Percentiles rank a stretch among this genome's conserved stretches.
These are phyloP conservation scores for Cryptus armator DNA, from an alignment of 2,888 invertebrate species.

Conservation along the genomic window DNA sequence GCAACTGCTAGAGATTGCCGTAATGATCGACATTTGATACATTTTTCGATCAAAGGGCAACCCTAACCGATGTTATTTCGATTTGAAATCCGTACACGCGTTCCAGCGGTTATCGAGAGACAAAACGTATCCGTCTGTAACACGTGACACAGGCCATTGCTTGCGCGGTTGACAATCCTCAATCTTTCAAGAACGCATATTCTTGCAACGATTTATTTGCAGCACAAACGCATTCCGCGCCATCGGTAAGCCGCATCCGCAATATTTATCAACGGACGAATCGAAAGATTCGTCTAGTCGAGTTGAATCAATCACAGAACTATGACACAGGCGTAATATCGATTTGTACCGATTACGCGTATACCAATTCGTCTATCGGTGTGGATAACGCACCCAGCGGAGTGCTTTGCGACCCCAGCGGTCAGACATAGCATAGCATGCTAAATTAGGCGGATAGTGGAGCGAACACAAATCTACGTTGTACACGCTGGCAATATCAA, in stretches of 20 bases:
- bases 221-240: neutral
- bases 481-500: conserved; percentile 18
- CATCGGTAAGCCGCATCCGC: neutral
- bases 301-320: conserved; percentile 15
- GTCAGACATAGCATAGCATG: conserved; percentile 43
- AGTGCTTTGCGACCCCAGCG: conserved; percentile 30
- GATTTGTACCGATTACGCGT: conserved; percentile 61
- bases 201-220: conserved; percentile 5
- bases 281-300: conserved; percentile 31
- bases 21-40: neutral
- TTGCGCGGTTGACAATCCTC: neutral
- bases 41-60: neutral
- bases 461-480: conserved; percentile 43
- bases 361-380: conserved; percentile 49
- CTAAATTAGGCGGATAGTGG: conserved; percentile 61
- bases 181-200: neutral
- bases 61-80: conserved; percentile 12
- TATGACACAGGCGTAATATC: conserved; percentile 28
- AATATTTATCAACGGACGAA: conserved; percentile 17
- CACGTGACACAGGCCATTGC: neutral
- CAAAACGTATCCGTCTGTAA: neutral
- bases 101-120: neutral
- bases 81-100: neutral
- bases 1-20: conserved; percentile 19
- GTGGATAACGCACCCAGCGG: conserved; percentile 18